Base-by-base conservation (phyloP, 2,797 vertebrate species). In the Hoplostethus atlanticus region DNA sequence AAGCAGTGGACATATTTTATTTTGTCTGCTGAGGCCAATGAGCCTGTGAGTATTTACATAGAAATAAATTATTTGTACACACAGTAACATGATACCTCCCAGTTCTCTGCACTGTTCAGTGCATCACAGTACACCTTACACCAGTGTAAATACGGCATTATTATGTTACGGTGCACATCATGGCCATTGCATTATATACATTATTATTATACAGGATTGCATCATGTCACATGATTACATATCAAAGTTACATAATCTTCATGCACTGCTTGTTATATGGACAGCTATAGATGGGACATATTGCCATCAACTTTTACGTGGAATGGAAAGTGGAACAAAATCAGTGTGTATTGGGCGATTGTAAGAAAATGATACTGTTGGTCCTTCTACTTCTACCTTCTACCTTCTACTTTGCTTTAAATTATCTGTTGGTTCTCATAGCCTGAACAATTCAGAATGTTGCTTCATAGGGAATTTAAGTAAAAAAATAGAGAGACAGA, bases 41-140 rank as follows among this genome's bases (percentile, higher is more conserved):
- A 21, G 40, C n/a, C 40, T 42, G 57, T 25, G 9, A 11, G 15
- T 61, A 25, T 47, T n/a, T 16, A 30, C 12, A 62, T n/a, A 48
- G 36, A 25, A 8, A 13, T 47, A 12, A n/a, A 51, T 52, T 25
- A 50, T n/a, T 66, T 11, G 44, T 44, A 38, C 64, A 61, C 67
- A 51, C 53, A 66, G 73, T 53, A 77, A 83, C 63, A 5, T 42
- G 73, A 84, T 66, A 60, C 34, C 34, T 12, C 13, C 44, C 38
- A 12, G 54, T 28, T 63, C 6, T 34, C 52, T 46, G 36, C 17
- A 17, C 46, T 67, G 50, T 50, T 70, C 50, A 62, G 21, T 44
- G n/a, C 30, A 30, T 64, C 75, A 60, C 71, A 76, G 28, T 28
- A 28, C 28, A 28, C 28, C 28, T 28, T 71, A 62, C 59, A 42